Base-by-base conservation (phyloP, 2,797 vertebrate species). In the Pipistrellus kuhlii region DNA sequence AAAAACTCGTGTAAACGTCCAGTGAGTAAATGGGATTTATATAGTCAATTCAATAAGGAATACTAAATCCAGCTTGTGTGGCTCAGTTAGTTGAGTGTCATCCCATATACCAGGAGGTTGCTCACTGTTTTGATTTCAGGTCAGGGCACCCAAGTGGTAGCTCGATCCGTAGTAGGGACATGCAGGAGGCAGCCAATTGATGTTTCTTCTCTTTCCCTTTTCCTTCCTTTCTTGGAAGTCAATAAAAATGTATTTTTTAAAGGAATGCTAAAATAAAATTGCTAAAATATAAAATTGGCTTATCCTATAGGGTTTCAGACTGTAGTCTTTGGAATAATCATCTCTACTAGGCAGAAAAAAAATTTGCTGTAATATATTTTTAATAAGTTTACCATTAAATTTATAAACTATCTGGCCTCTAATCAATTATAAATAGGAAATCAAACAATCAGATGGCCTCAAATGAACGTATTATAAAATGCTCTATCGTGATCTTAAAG, bases 261-360 rank as follows among this genome's bases (percentile, higher is more conserved):
- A 72, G 41, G 25, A 90, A 87, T 87, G 15, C 35, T 51, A 53
- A 90, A 64, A 83, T 92, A 85, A 68, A 80, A 78, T 86, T 86
- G 53, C 3, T 64, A 55, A 77, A 15, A 38, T 81, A 64, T 46
- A 69, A 46, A 55, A 64, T 41, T 78, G 72, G 17, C 72, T 71
- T 83, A 57, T 17, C 5, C 77, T 90, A 2, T 21, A 64, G 32
- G 10, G 17, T 73, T 83, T 51, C 30, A 91, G 18, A 57, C 21
- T 48, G 1, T 91, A 91, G 27, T 8, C 75, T 92, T 88, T 85
- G 62, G 30, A 51, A 23, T 62, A 62, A 51, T 78, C 59, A 51
- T 78, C 59, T 85, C 23, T 68, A 12, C 46, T 88, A 32, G 27
- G 25, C 35, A 64, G 51, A 90, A 86, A 81, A 55, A 48, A 66